A percentile compares a stretch with the other conserved stretches of the same genome.
Conservation (phyloP, 2,888 invertebrate genomes). For the Erpobdella octoculata region DNA sequence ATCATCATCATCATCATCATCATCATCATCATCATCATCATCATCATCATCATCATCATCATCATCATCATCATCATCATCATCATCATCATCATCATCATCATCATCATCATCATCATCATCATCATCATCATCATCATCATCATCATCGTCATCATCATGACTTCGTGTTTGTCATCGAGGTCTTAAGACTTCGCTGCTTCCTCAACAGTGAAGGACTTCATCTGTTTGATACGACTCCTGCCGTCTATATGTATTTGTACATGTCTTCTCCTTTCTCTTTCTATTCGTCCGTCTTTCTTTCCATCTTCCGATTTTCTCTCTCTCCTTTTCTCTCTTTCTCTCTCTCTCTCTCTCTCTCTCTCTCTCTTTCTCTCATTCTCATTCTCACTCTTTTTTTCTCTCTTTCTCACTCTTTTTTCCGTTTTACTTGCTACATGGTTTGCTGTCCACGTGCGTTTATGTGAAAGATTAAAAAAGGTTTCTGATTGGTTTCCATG, state of each 20-base stretch:
- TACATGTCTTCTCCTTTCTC: background rate
- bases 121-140: slow-evolving; percentile 18
- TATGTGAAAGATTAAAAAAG: too few relatives aligned
- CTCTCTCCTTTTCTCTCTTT: background rate
- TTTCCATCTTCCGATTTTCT: background rate
- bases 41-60: background rate
- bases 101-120: slow-evolving; percentile 15
- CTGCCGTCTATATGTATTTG: background rate
- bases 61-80: too few relatives aligned
- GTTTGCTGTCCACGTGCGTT: too few relatives aligned
- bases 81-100: slow-evolving; percentile 9
- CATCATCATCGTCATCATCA: slow-evolving; percentile 24
- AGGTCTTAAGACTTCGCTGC: too few relatives aligned
- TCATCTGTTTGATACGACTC: background rate
- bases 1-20: slow-evolving; percentile 14
- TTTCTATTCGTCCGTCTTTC: background rate
- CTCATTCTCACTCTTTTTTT: background rate
- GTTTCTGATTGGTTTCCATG: too few relatives aligned
- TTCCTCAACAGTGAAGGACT: background rate
- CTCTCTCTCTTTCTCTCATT: background rate
- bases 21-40: background rate
- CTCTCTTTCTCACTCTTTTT: background rate
- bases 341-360: background rate
- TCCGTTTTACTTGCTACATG: background rate
- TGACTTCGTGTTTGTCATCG: too few relatives aligned